Percentiles rank a stretch among this genome's conserved stretches.
phyloP scores from a whole-genome alignment of 1,140 invertebrate genomes.

The Drosophila kanapiae region DNA sequence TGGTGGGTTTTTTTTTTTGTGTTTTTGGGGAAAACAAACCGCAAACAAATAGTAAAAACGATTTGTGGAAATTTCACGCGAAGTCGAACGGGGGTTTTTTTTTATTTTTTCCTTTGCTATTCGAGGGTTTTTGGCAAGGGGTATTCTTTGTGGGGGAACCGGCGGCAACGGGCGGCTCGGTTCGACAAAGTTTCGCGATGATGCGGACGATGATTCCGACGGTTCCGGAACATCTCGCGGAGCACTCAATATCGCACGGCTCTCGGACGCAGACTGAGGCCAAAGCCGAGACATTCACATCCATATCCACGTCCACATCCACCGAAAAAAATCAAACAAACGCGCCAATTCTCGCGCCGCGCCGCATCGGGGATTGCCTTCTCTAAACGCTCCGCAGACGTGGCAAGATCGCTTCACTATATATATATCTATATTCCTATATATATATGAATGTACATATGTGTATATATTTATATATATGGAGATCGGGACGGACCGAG shows the following conservation, averaged over 20 bases:
- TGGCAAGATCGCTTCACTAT: slow-evolving; percentile 33
- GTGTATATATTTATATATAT: background rate
- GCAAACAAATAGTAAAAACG: slow-evolving; percentile 34
- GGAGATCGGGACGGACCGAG: slow-evolving; percentile 4
- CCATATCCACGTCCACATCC: background rate
- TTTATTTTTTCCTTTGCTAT: background rate
- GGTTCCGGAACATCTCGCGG: slow-evolving; percentile 65
- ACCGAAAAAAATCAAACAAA: slow-evolving; percentile 36
- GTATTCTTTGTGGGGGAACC: background rate
- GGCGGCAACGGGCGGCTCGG: slow-evolving; percentile 9
- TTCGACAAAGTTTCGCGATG: slow-evolving; percentile 33
- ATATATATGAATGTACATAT: background rate
- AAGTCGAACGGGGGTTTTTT: background rate
- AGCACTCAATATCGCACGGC: slow-evolving; percentile 66
- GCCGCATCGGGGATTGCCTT: slow-evolving; percentile 35
- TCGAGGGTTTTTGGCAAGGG: slow-evolving; percentile 1
- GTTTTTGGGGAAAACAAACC: slow-evolving; percentile 23
- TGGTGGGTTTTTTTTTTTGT: background rate
- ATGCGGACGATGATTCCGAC: slow-evolving; percentile 34
- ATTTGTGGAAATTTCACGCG: slow-evolving; percentile 29
- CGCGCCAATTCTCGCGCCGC: slow-evolving; percentile 44
- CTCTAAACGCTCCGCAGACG: slow-evolving; percentile 46
- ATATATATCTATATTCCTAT: background rate
- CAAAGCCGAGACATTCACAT: slow-evolving; percentile 36
- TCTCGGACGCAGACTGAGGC: slow-evolving; percentile 70